Percentiles rank a stretch among this genome's conserved stretches.
These are phyloP conservation scores for Aphelinus atriplicis DNA, from an alignment of 1,140 invertebrate genomes.

Conservation along the genomic window DNA sequence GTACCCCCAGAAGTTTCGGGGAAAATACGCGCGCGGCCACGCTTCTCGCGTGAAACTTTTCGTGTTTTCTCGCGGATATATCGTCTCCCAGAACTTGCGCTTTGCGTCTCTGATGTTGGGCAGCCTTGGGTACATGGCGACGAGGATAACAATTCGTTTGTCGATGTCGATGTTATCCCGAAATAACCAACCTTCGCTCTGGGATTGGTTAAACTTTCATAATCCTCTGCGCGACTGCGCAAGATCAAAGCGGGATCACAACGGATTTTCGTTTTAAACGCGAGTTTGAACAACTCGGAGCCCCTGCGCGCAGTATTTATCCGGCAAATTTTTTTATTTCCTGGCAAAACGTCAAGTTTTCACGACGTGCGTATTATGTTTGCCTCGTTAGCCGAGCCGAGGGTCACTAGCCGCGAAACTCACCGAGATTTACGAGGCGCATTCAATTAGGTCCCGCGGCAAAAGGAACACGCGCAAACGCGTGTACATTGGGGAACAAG, in stretches of 20 bases:
- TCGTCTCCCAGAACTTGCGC: too few relatives aligned
- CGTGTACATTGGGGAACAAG: background rate
- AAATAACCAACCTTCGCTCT: too few relatives aligned
- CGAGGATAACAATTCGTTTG: too few relatives aligned
- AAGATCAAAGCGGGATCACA: too few relatives aligned
- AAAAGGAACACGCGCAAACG: background rate
- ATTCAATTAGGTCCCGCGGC: slow-evolving; percentile 3
- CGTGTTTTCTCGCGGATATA: background rate
- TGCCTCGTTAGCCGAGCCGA: background rate
- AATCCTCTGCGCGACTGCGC: too few relatives aligned
- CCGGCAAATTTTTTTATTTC: background rate
- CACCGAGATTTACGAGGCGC: slow-evolving; percentile 6
- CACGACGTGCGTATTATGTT: background rate
- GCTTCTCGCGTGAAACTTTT: background rate
- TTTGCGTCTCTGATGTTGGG: too few relatives aligned
- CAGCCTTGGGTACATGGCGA: too few relatives aligned
- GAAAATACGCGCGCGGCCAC: background rate
- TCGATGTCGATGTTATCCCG: too few relatives aligned
- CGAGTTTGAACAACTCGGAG: too few relatives aligned
- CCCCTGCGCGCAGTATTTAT: too few relatives aligned
- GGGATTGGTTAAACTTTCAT: too few relatives aligned
- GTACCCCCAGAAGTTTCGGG: background rate
- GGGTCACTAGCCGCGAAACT: background rate
- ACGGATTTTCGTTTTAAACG: too few relatives aligned
- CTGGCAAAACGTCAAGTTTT: background rate